Percentiles rank a stretch among this genome's conserved stretches.
Conservation (phyloP, 1,140 invertebrate genomes). For the Drosophila albomicans region DNA sequence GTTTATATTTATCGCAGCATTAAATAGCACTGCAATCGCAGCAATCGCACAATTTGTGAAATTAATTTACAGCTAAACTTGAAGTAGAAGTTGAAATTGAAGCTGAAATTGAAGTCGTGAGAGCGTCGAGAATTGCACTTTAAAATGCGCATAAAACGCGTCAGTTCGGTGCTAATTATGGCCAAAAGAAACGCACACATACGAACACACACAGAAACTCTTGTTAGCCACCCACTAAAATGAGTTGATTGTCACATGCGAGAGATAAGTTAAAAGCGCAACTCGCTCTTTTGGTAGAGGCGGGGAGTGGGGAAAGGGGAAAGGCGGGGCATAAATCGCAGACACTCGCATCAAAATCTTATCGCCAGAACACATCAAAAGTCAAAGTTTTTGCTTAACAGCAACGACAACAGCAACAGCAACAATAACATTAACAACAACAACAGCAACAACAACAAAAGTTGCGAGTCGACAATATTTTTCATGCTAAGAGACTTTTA, state of each 20-base stretch:
- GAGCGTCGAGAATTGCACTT: conserved; percentile 45
- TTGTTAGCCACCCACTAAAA: conserved; percentile 43
- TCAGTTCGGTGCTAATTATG: conserved; percentile 61
- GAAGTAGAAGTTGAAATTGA: neutral
- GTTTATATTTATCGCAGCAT: conserved; percentile 52
- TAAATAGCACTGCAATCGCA: conserved; percentile 32
- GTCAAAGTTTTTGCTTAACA: conserved; percentile 64
- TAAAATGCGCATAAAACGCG: conserved; percentile 56
- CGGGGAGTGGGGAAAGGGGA: too few species aligned
- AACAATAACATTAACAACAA: conserved; percentile 22
- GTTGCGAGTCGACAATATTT: conserved; percentile 69
- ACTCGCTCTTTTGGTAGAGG: conserved; percentile 8
- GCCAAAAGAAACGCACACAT: conserved; percentile 27
- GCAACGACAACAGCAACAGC: conserved; percentile 23
- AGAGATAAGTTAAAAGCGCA: conserved; percentile 76
- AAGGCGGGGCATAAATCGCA: conserved; percentile 60
- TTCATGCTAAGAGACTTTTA: conserved; percentile 82
- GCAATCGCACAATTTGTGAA: conserved; percentile 67
- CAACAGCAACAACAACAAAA: conserved; percentile 33
- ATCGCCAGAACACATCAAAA: conserved; percentile 73
- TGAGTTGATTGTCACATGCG: conserved; percentile 72
- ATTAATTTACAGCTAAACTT: conserved; percentile 67
- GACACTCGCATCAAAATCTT: conserved; percentile 76
- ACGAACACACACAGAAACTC: conserved; percentile 5
- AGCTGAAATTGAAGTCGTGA: conserved; percentile 16